Conservation (phyloP, 2,113 vertebrate genomes). For the Hippopotamus amphibius region DNA sequence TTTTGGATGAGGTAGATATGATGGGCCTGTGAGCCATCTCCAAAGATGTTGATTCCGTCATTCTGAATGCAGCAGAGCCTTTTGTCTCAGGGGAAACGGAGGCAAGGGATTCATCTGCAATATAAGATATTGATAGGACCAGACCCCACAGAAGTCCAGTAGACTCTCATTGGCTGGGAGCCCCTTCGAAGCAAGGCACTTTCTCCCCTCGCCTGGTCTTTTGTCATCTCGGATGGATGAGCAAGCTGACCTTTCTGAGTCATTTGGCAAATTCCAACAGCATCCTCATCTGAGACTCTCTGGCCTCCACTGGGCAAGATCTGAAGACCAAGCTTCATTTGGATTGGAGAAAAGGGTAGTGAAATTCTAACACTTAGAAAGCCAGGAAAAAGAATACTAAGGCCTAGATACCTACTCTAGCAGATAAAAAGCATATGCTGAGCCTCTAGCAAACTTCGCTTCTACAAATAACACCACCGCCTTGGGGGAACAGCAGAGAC, state of each 20-base stretch:
- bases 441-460: conserved; percentile 65
- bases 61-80: not conserved
- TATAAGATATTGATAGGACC: not conserved
- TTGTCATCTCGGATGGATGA: not conserved
- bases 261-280: conserved; percentile 67
- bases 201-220: not conserved
- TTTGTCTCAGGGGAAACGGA: not conserved
- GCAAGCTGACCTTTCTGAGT: conserved; percentile 74
- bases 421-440: conserved; percentile 59
- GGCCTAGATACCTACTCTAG: conserved; percentile 56
- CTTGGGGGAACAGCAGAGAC: conserved; percentile 73
- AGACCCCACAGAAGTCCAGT: not conserved
- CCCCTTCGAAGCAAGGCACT: accelerated
- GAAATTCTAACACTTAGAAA: conserved; percentile 61
- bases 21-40: not conserved
- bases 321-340: conserved; percentile 57
- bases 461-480: conserved; percentile 76
- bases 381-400: conserved; percentile 53
- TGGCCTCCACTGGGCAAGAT: conserved; percentile 45
- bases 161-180: not conserved
- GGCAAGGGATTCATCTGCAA: not conserved
- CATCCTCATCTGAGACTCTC: conserved; percentile 57
- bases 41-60: not conserved
- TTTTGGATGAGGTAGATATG: not conserved
- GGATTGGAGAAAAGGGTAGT: conserved; percentile 34